Base-by-base conservation (phyloP, 2,888 invertebrate species). In the Smittia aterrima region DNA sequence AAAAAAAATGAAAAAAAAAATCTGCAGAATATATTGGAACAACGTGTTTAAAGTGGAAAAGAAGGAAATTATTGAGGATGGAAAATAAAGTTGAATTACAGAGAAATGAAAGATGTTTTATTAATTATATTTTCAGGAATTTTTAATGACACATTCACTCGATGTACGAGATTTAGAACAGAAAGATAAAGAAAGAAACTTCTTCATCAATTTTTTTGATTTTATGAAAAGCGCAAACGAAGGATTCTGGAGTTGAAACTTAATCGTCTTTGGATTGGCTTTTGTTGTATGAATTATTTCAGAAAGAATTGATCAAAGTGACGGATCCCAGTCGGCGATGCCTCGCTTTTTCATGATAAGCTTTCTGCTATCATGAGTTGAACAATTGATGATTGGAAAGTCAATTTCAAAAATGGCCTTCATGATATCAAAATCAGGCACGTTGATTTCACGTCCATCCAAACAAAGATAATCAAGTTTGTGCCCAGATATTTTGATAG, bases 241-340 rank as follows among this genome's bases (percentile, higher is more conserved):
- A n/a, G n/a, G n/a, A n/a, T n/a, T n/a, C n/a, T n/a, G n/a, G n/a
- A n/a, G n/a, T n/a, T n/a, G n/a, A n/a, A n/a, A n/a, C n/a, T n/a
- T n/a, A n/a, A n/a, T n/a, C n/a, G n/a, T n/a, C n/a, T n/a, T n/a
- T n/a, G n/a, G n/a, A n/a, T n/a, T n/a, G n/a, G n/a, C n/a, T n/a
- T n/a, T n/a, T n/a, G n/a, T n/a, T n/a, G n/a, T n/a, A n/a, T n/a
- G n/a, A n/a, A n/a, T n/a, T n/a, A n/a, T n/a, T n/a, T n/a, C n/a
- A n/a, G n/a, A n/a, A n/a, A n/a, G n/a, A n/a, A n/a, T n/a, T n/a
- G n/a, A n/a, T n/a, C n/a, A n/a, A n/a, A n/a, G n/a, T n/a, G n/a
- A n/a, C n/a, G n/a, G n/a, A n/a, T n/a, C n/a, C 70, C 70, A 71
- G 18, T 71, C 70, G n/a, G 25, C 1, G 2, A 20, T 18, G 18